Conservation (phyloP, 1,140 invertebrate species). For the Bombus huntii region DNA sequence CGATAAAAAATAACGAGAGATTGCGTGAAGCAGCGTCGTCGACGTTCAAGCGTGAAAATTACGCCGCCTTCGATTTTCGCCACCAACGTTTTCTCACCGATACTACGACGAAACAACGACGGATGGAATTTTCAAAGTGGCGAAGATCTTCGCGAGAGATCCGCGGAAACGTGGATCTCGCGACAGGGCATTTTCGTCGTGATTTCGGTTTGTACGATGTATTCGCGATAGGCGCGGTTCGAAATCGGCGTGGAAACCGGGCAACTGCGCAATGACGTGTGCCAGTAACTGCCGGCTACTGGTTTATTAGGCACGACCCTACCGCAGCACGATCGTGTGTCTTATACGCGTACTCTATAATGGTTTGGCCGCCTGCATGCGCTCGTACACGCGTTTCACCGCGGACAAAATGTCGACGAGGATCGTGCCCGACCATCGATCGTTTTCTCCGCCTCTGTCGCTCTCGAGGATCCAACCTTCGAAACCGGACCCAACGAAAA, state of each 20-base stretch:
- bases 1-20: too few relatives aligned
- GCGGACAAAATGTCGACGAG: slow-evolving; percentile 50
- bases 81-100: fast-evolving
- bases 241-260: slow-evolving; percentile 48
- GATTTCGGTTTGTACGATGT: slow-evolving; percentile 23
- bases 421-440: slow-evolving; percentile 32
- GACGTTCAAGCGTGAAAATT: too few relatives aligned
- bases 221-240: slow-evolving; percentile 17
- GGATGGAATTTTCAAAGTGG: too few relatives aligned
- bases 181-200: background rate
- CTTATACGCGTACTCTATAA: slow-evolving; percentile 59
- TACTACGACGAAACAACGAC: too few relatives aligned
- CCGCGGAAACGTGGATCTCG: too few relatives aligned
- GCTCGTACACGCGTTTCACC: slow-evolving; percentile 46
- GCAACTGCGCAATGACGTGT: slow-evolving; percentile 43
- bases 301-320: slow-evolving; percentile 67
- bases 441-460: background rate
- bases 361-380: slow-evolving; percentile 28
- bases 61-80: too few relatives aligned
- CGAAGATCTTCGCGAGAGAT: fast-evolving
- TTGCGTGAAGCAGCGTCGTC: fast-evolving
- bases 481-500: background rate
- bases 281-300: slow-evolving; percentile 57
- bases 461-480: background rate
- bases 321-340: slow-evolving; percentile 66